Evolutionary conservation across 64 coral and sea anemone genomes (phyloP), one percentile per base, ranked within the genome.

Genomic region (Stylophora pistillata): DNA sequence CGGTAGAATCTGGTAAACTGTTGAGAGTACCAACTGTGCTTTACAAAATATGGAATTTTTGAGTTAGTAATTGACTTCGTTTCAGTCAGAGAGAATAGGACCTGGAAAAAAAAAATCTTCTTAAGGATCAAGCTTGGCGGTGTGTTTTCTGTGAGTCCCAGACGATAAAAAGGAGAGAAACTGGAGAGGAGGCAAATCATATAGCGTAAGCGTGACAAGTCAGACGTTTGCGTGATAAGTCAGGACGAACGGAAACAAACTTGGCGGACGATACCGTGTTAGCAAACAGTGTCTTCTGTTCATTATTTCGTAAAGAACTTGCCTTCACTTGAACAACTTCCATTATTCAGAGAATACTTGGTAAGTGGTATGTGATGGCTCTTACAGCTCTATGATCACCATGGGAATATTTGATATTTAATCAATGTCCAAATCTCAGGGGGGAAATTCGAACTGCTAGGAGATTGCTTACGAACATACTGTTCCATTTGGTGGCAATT

Each of bases 1-100:
- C 74, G 13, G 28, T 74, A 5, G 76, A 86, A 31, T 71, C 76
- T 33, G 56, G 72, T 4, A 83, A 86, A 18, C 86, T 82, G 90
- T 59, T 34, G 37, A 64, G 17, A 21, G 75, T 23, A 54, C 53
- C 78, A 15, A 58, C 68, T 21, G 86, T 92, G 90, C 90, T 74
- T 34, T 32, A 59, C 63, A 31, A 4, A 47, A 47, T 4, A 47
- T 47, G 37, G 37, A 47, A 47, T 47, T 47, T 47, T 47, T 7
- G 7, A 47, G 7, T 47, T 4, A n/a, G n/a, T n/a, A 47, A 47
- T 47, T 3, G 37, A 47, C 37, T 3, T 47, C 37, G 37, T 47
- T 47, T 47, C 37, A 47, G 7, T 47, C 7, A 47, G 37, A 47
- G 37, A 47, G 37, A 47, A 7, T 47, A 47, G 37, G 37, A 47